Evolutionary conservation across 2,113 vertebrate genomes (phyloP).

Genomic region (Rhea pennata): DNA sequence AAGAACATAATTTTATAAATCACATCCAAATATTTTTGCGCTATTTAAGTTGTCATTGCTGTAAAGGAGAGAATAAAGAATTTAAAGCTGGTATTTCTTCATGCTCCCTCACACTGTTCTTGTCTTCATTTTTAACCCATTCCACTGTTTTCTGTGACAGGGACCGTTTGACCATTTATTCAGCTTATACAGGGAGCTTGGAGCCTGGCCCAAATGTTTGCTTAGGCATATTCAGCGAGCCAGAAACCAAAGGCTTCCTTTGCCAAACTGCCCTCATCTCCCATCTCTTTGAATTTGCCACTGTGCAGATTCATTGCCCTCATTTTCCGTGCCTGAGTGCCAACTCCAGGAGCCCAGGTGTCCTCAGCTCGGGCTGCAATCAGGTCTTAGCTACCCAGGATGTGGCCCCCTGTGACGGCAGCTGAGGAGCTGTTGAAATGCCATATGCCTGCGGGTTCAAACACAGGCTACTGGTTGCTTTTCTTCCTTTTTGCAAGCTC

Average conservation of each 20-base stretch:
- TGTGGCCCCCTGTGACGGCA: background rate
- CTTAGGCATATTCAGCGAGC: background rate
- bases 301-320: background rate
- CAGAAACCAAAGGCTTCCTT: background rate
- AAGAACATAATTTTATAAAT: background rate
- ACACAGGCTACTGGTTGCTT: background rate
- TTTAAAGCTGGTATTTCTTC: background rate
- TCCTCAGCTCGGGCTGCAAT: background rate
- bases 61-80: background rate
- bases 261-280: background rate
- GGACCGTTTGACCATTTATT: background rate
- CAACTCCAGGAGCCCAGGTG: background rate
- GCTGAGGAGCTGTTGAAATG: background rate
- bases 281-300: background rate
- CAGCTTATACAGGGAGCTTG: background rate
- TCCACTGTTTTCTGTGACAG: background rate
- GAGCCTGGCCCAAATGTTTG: background rate
- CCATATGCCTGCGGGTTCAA: background rate
- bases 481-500: background rate
- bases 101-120: background rate
- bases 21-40: background rate
- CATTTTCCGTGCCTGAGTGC: background rate
- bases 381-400: background rate
- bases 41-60: background rate
- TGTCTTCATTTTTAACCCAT: background rate